phyloP scores from a whole-genome alignment of 2,797 vertebrate genomes.

The Otus scops region DNA sequence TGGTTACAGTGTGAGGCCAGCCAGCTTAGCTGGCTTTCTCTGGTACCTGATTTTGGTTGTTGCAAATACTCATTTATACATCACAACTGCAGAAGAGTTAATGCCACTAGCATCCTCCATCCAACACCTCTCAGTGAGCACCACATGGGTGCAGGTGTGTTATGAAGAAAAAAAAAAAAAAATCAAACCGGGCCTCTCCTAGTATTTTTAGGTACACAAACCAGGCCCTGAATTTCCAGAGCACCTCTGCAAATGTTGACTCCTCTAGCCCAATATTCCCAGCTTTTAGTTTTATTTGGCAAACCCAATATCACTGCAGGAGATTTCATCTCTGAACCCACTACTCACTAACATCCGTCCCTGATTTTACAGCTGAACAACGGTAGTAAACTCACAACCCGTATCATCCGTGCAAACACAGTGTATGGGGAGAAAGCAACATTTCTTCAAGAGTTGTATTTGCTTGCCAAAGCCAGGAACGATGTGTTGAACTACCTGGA shows the following conservation, averaged over 20 bases:
- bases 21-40: background rate
- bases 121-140: background rate
- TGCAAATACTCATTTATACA: background rate
- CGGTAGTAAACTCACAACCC: background rate
- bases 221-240: background rate
- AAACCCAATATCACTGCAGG: background rate
- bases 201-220: background rate
- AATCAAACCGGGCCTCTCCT: background rate
- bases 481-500: slow-evolving; percentile 7
- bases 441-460: background rate
- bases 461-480: background rate
- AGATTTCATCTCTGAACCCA: background rate
- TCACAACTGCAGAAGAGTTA: background rate
- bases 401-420: background rate
- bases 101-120: background rate
- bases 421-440: slow-evolving; percentile 10
- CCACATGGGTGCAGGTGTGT: background rate
- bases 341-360: background rate
- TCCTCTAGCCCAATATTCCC: background rate
- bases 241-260: background rate
- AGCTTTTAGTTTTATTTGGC: background rate
- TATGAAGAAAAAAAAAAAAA: background rate
- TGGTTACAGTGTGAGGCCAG: background rate
- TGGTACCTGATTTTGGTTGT: background rate
- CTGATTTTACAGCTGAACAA: background rate